Evolutionary conservation across 2,113 vertebrate genomes (phyloP), one percentile per base, ranked within the genome.

Genomic region (Dolichallabes microphthalmus): DNA sequence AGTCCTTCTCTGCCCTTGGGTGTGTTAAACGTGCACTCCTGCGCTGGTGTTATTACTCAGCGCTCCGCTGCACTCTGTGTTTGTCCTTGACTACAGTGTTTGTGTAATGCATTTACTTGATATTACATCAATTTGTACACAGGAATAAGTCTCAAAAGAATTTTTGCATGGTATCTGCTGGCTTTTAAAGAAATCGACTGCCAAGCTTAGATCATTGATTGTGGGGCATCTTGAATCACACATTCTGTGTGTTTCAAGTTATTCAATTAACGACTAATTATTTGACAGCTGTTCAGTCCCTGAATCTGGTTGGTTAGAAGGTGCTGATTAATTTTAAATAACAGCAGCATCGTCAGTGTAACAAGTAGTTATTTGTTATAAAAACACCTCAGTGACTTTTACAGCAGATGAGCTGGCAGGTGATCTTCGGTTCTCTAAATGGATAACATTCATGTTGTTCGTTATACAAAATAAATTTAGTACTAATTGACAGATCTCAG

Each of bases 1-100:
- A 80, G 50, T 66, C 13, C 10, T 52, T 74, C 20, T 27, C 74
- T 20, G 68, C 82, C 27, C 3, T 6, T 35, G 64, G 45, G 64
- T 69, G 84, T 64, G 71, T 69, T 88, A 71, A 83, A 74, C 35
- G 17, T 39, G 9, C 60, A 61, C 25, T 82, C 27, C 52, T 45
- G 58, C 6, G 11, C 82, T n/a, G 39, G 50, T 60, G 14, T 58
- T 50, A n/a, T 78, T 50, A 32, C 58, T 50, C 68, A 75, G 52
- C 8, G 58, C 60, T 55, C 39, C 12, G 12, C 22, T 25, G 12
- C 22, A 2, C n/a, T 71, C 25, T 71, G 82, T 60, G 71, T 71
- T 22, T 76, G 52, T 55, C 11, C 52, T 81, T 74, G 25, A 73
- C 82, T 35, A 32, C 66, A 13, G 57, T 55, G 35, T 39, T 82